phyloP scores from a whole-genome alignment of 2,888 invertebrate genomes.

The Chloromyia formosa region DNA sequence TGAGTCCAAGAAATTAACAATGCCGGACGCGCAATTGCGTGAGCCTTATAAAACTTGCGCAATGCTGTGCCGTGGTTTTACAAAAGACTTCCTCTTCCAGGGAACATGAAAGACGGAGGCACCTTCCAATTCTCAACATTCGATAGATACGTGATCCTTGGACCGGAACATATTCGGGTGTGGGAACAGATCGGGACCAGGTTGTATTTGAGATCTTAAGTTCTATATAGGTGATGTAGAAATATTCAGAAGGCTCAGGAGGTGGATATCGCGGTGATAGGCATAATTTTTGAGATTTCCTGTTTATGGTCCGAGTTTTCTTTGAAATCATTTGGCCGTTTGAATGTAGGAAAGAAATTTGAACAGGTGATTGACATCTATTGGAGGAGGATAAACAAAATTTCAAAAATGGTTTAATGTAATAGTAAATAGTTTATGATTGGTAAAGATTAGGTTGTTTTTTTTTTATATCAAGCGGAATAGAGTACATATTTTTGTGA shows the following conservation, averaged over 20 bases:
- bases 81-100: slow-evolving; percentile 37
- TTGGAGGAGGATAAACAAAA: no score
- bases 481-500: no score
- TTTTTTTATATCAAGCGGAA: no score
- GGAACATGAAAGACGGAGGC: slow-evolving; percentile 34
- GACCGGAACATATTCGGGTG: slow-evolving; percentile 36
- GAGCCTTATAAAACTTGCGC: not conserved
- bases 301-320: slow-evolving; percentile 15
- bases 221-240: no score
- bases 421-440: no score
- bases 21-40: slow-evolving; percentile 26
- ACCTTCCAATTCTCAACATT: slow-evolving; percentile 21
- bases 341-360: not conserved
- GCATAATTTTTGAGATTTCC: slow-evolving; percentile 18
- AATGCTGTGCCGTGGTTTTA: no score
- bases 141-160: slow-evolving; percentile 26
- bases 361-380: not conserved
- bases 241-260: not conserved
- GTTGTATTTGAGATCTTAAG: no score
- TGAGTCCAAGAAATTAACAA: not conserved
- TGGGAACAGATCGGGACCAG: slow-evolving; percentile 24
- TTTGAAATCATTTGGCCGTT: not conserved
- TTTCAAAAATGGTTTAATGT: no score
- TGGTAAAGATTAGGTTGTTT: no score
- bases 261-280: slow-evolving; percentile 7